A percentile compares a stretch with the other conserved stretches of the same genome.
These are phyloP conservation scores for Tineola bisselliella DNA, from an alignment of 2,888 invertebrate species.

Conservation along the genomic window DNA sequence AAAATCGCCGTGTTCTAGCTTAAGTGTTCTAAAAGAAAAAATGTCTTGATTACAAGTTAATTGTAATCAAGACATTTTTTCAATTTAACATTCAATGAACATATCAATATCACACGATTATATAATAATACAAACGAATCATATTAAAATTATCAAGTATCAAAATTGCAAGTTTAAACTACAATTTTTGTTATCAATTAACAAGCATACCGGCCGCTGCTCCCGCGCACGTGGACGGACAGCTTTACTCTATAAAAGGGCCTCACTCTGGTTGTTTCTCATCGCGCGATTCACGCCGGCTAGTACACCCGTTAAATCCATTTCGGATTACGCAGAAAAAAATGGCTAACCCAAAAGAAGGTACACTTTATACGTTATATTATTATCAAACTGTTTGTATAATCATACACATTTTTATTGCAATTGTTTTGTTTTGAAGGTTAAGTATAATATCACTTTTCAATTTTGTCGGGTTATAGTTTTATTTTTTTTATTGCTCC, in stretches of 20 bases:
- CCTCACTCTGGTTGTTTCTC: constrained; percentile 30
- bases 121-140: too few species aligned
- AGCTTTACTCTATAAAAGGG: constrained; percentile 53
- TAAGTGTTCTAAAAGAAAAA: too few species aligned
- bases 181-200: constrained; percentile 40
- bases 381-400: not conserved
- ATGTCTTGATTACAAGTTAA: too few species aligned
- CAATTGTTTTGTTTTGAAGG: not conserved
- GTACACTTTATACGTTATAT: constrained; percentile 37
- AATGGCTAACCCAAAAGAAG: constrained; percentile 57
- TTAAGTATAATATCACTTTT: not conserved
- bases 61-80: too few species aligned
- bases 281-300: constrained; percentile 36
- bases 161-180: constrained; percentile 26
- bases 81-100: too few species aligned
- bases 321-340: constrained; percentile 19
- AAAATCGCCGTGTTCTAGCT: too few species aligned
- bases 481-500: not conserved
- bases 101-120: too few species aligned
- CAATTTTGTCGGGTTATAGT: not conserved
- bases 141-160: constrained; percentile 22
- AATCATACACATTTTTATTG: not conserved
- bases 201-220: constrained; percentile 25
- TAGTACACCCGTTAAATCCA: constrained; percentile 24
- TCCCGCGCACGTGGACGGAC: constrained; percentile 46